phyloP scores from a whole-genome alignment of 2,888 invertebrate species.

The Isotomurus palustris region DNA sequence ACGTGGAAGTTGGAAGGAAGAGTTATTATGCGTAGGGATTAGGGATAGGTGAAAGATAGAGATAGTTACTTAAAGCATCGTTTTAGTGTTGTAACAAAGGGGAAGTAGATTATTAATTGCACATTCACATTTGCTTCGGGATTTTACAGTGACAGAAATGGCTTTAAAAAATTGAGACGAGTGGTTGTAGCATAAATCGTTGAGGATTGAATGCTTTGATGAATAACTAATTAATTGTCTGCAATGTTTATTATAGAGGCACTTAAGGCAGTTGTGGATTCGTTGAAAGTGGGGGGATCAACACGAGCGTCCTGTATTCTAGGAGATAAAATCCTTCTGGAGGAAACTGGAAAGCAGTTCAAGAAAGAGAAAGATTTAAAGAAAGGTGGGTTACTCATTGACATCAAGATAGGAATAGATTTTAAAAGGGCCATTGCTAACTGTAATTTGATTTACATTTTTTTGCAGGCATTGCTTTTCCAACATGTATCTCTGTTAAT shows the following conservation, averaged over 20 bases:
- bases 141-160: too few species aligned
- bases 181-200: too few species aligned
- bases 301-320: constrained; percentile 86
- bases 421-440: neutral
- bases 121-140: too few species aligned
- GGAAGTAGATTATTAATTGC: too few species aligned
- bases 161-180: too few species aligned
- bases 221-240: too few species aligned
- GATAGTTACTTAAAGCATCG: too few species aligned
- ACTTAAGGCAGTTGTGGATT: constrained; percentile 78
- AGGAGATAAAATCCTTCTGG: constrained; percentile 79
- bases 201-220: too few species aligned
- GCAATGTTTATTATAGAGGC: constrained; percentile 63
- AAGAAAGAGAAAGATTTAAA: constrained; percentile 98
- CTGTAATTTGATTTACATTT: constrained; percentile 4
- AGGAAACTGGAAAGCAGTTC: constrained; percentile 93
- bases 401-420: neutral
- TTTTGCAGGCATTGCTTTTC: constrained; percentile 78
- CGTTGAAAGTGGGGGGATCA: constrained; percentile 81
- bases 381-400: constrained; percentile 63
- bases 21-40: too few species aligned
- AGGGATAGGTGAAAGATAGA: too few species aligned
- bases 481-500: constrained; percentile 96
- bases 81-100: too few species aligned
- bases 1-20: too few species aligned